Evolutionary conservation across 2,888 invertebrate species (phyloP).

Genomic region (Scrobipalpa costella): DNA sequence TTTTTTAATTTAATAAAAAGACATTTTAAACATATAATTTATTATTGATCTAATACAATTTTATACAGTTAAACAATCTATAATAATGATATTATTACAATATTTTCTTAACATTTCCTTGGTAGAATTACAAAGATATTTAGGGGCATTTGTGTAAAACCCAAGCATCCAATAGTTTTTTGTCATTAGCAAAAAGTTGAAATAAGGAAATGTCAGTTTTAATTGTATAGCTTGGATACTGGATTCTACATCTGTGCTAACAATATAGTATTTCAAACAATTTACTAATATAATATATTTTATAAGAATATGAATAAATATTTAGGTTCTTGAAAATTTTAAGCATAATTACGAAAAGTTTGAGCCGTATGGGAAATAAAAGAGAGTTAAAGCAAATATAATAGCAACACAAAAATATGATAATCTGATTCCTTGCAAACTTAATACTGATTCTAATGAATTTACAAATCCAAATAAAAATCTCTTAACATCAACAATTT

Average conservation of each 20-base stretch:
- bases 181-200: not conserved
- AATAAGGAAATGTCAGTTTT: too few relatives aligned
- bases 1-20: slow-evolving; percentile 15
- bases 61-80: slow-evolving; percentile 29
- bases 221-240: slow-evolving; percentile 2
- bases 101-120: slow-evolving; percentile 18
- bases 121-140: slow-evolving; percentile 14
- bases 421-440: not conserved
- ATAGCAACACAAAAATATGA: not conserved
- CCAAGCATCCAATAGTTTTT: not conserved
- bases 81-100: slow-evolving; percentile 8
- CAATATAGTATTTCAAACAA: not conserved
- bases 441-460: slow-evolving; percentile 2
- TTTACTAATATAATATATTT: slow-evolving; percentile 8
- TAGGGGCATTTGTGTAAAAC: not conserved
- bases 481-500: slow-evolving; percentile 5
- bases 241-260: not conserved
- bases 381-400: not conserved
- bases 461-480: not conserved
- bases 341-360: slow-evolving; percentile 7
- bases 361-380: not conserved
- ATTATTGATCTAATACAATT: slow-evolving; percentile 33
- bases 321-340: not conserved
- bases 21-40: slow-evolving; percentile 29
- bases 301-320: not conserved